Base-by-base conservation (phyloP, 2,113 vertebrate species). In the Marcusenius ussheri region DNA sequence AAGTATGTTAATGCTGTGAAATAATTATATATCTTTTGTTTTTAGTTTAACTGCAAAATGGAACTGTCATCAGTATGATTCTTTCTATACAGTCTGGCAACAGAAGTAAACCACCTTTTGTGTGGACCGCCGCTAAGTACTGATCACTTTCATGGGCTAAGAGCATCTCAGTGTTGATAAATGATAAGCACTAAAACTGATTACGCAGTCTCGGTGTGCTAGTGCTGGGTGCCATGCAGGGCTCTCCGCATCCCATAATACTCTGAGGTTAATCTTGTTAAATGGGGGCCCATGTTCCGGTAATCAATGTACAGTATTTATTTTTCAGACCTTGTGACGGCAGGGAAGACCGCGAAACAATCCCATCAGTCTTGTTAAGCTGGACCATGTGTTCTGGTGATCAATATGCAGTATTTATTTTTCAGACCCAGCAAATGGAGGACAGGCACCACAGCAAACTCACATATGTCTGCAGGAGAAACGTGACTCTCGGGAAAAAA, bases 211-310 rank as follows among this genome's bases (percentile, higher is more conserved):
- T 53, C 51, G 24, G 51, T 42, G 10, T 27, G 50, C 51, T 58
- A 70, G 70, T 80, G 3, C 5, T 51, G 80, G 80, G 11, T 56
- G 46, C 42, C 49, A 56, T 15, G 53, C 53, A 27, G 13, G 46
- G 45, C 47, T 39, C 35, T 87, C 24, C 2, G 47, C 51, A 90
- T 58, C 84, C 58, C 24, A 31, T 66, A 70, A 15, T 11, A 42
- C 6, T 90, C 89, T 50, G 45, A 87, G 45, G 83, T 74, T 70
- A 87, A 90, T 87, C 56, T 74, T 35, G 45, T 90, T 85, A 90
- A 89, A 42, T 42, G 51, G 45, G 89, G 56, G 53, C 8, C 46
- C 62, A 46, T 90, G 83, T 87, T 66, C 51, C 53, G 50, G 83
- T 58, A 53, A 90, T 70, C 80, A 62, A 85, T 86, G 53, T 31